These are phyloP conservation scores for Phalera bucephala DNA, from an alignment of 2,888 invertebrate genomes.

Conservation along the genomic window DNA sequence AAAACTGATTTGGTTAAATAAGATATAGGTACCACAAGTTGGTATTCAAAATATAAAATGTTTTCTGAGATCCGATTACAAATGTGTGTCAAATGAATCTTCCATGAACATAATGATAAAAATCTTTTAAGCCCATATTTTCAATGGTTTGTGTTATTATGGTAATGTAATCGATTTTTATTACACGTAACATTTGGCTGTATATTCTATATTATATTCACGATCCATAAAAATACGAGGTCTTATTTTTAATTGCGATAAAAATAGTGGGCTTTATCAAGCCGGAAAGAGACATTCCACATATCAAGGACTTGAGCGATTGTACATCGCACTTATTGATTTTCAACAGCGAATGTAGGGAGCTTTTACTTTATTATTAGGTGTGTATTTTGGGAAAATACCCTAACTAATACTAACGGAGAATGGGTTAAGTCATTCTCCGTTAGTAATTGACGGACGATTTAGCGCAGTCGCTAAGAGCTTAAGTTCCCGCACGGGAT, in stretches of 20 bases:
- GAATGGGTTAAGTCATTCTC: too few species aligned
- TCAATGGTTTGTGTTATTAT: neutral
- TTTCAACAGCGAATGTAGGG: too few species aligned
- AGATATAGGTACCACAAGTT: too few species aligned
- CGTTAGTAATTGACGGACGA: too few species aligned
- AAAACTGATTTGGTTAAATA: slow-evolving; percentile 21
- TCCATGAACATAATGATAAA: slow-evolving; percentile 9
- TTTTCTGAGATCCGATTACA: slow-evolving; percentile 14
- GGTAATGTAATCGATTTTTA: slow-evolving; percentile 7
- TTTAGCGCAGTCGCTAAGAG: too few species aligned
- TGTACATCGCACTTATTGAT: too few species aligned
- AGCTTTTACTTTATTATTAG: too few species aligned
- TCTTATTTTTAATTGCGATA: slow-evolving; percentile 19
- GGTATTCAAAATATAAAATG: slow-evolving; percentile 14
- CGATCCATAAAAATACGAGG: slow-evolving; percentile 13
- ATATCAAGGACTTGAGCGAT: slow-evolving; percentile 21
- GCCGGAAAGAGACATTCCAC: slow-evolving; percentile 29
- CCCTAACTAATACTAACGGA: too few species aligned
- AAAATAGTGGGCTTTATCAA: slow-evolving; percentile 17
- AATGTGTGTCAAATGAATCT: slow-evolving; percentile 14
- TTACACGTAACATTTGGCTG: slow-evolving; percentile 1
- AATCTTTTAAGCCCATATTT: slow-evolving; percentile 6
- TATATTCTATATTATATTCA: slow-evolving; percentile 11
- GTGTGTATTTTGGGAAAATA: too few species aligned
- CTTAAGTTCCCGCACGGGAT: too few species aligned